phyloP scores from a whole-genome alignment of 2,888 invertebrate species.

The Biston stratarius region DNA sequence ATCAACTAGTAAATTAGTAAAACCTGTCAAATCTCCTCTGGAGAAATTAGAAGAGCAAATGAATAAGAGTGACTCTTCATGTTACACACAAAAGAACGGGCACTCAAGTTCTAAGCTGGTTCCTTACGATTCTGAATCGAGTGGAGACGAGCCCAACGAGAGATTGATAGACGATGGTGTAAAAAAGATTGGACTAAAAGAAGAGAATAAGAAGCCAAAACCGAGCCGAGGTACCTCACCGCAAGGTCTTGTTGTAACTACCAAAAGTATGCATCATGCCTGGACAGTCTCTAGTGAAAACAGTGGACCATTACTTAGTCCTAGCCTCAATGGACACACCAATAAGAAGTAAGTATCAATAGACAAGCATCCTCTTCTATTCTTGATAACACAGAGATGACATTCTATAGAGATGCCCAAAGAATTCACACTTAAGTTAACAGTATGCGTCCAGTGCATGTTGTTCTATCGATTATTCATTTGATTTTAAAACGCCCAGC shows the following conservation, averaged over 20 bases:
- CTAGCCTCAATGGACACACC: slow-evolving; percentile 82
- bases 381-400: not conserved
- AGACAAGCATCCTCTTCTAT: not conserved
- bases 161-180: slow-evolving; percentile 49
- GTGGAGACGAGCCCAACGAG: slow-evolving; percentile 71
- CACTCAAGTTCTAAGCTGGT: slow-evolving; percentile 76
- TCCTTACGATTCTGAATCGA: slow-evolving; percentile 88
- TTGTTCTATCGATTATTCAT: too few species aligned
- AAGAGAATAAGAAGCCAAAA: slow-evolving; percentile 61
- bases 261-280: slow-evolving; percentile 73
- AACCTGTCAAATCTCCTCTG: slow-evolving; percentile 72
- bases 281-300: slow-evolving; percentile 80
- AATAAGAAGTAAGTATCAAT: slow-evolving; percentile 69
- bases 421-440: too few species aligned
- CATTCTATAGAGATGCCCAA: too few species aligned
- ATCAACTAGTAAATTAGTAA: slow-evolving; percentile 67
- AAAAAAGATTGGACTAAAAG: slow-evolving; percentile 44
- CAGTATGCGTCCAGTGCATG: too few species aligned
- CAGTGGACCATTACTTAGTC: slow-evolving; percentile 75
- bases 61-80: slow-evolving; percentile 68
- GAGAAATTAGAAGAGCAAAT: slow-evolving; percentile 81
- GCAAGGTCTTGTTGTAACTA: slow-evolving; percentile 67
- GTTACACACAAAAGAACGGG: slow-evolving; percentile 63
- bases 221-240: slow-evolving; percentile 72
- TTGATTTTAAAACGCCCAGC: too few species aligned